Evolutionary conservation across 2,797 vertebrate genomes (phyloP).

Genomic region (Setipinna tenuifilis): DNA sequence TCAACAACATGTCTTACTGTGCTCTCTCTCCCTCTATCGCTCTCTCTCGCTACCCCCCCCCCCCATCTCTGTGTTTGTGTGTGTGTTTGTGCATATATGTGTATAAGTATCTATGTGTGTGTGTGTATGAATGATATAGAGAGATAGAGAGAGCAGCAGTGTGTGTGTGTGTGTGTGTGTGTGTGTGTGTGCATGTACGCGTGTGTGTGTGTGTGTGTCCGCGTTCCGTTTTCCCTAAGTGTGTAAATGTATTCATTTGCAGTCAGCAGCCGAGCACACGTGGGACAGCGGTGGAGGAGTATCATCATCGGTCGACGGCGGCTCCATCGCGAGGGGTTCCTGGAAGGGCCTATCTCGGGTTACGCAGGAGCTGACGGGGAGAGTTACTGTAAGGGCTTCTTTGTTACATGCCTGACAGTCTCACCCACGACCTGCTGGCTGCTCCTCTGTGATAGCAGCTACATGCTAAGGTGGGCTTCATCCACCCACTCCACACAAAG

Average conservation of each 20-base stretch:
- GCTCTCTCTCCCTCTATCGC: too few relatives aligned
- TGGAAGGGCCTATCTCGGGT: constrained; percentile 66
- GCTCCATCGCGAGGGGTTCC: constrained; percentile 56
- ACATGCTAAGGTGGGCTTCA: constrained; percentile 63
- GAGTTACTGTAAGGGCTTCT: constrained; percentile 61
- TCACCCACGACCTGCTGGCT: constrained; percentile 67
- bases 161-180: constrained; percentile 3
- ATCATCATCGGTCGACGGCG: constrained; percentile 24
- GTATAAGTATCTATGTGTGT: neutral
- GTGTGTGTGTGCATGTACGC: neutral
- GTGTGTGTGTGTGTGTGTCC: neutral
- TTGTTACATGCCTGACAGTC: constrained; percentile 61
- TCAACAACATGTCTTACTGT: neutral
- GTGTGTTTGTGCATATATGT: neutral
- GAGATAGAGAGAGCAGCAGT: neutral
- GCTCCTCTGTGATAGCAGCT: constrained; percentile 66
- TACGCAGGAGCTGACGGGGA: constrained; percentile 63
- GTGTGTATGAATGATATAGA: neutral
- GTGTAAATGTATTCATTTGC: constrained; percentile 31
- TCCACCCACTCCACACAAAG: constrained; percentile 50
- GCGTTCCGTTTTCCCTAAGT: constrained; percentile 26
- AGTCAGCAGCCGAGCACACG: constrained; percentile 40
- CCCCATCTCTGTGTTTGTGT: neutral
- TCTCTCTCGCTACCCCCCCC: too few relatives aligned
- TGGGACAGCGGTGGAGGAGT: constrained; percentile 33